phyloP scores from a whole-genome alignment of 2,888 invertebrate species.

The Cheilosia vulpina region DNA sequence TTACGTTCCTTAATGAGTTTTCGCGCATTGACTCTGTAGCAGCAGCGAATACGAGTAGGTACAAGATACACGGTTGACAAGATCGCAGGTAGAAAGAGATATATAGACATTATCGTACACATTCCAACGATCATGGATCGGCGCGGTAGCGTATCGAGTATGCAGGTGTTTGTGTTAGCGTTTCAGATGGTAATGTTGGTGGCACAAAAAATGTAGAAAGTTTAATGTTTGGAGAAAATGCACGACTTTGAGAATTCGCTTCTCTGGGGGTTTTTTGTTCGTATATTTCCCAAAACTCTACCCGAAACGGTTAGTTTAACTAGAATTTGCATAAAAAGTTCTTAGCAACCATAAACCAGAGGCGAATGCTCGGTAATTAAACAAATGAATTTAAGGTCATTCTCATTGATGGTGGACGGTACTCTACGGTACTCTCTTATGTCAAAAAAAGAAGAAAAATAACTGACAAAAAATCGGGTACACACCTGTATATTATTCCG shows the following conservation, averaged over 20 bases:
- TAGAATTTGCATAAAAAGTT: constrained; percentile 38
- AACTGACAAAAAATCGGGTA: constrained; percentile 56
- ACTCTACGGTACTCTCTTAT: constrained; percentile 31
- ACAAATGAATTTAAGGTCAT: constrained; percentile 53
- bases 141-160: constrained; percentile 47
- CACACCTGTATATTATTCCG: constrained; percentile 93
- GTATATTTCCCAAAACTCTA: constrained; percentile 15
- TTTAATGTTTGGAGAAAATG: constrained; percentile 75
- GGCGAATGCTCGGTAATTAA: constrained; percentile 3
- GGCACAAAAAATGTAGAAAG: constrained; percentile 75
- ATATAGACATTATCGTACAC: constrained; percentile 40
- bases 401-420: constrained; percentile 18
- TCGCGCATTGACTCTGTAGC: constrained; percentile 61
- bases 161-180: constrained; percentile 74
- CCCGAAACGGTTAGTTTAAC: constrained; percentile 41
- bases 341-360: constrained; percentile 16
- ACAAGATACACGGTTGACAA: constrained; percentile 62
- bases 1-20: constrained; percentile 63
- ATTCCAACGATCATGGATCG: constrained; percentile 51
- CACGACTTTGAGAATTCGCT: constrained; percentile 66
- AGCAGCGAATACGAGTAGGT: constrained; percentile 58
- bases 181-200: constrained; percentile 66
- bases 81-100: constrained; percentile 60
- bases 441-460: constrained; percentile 13
- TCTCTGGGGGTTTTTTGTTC: background rate